A percentile compares a stretch with the other conserved stretches of the same genome.
Evolutionary conservation across 2,888 invertebrate genomes (phyloP).

Genomic region (Lissocephala sabroskyi): DNA sequence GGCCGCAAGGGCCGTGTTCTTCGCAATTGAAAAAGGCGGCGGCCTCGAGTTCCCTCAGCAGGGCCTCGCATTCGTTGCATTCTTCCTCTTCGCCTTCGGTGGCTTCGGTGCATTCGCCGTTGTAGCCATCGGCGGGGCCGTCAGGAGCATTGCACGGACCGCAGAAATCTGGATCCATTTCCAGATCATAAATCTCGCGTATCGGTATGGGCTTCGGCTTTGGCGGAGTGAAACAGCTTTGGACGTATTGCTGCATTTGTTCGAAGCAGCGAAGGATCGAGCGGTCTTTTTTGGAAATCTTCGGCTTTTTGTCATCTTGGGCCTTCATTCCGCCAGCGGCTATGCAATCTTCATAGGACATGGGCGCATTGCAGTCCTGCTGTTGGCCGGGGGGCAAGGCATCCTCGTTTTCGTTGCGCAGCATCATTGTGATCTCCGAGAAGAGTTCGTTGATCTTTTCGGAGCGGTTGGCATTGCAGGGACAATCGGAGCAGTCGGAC

Average conservation of each 20-base stretch:
- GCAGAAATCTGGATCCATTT: conserved; percentile 32
- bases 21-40: too few relatives aligned
- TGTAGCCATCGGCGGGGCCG: too few relatives aligned
- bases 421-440: conserved; percentile 27
- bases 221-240: conserved; percentile 31
- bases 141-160: background rate
- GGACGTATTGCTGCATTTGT: conserved; percentile 30
- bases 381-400: too few relatives aligned
- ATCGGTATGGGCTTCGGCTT: background rate
- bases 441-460: conserved; percentile 29
- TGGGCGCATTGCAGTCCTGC: background rate
- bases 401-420: conserved; percentile 20
- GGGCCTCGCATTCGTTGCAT: background rate
- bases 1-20: too few relatives aligned
- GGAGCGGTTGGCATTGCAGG: conserved; percentile 22
- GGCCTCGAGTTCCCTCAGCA: background rate
- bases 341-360: conserved; percentile 34
- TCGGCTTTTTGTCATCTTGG: background rate
- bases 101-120: background rate
- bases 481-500: too few relatives aligned
- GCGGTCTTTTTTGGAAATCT: conserved; percentile 7
- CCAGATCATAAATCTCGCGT: conserved; percentile 28
- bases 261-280: conserved; percentile 36
- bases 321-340: conserved; percentile 9
- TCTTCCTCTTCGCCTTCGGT: too few relatives aligned